phyloP scores from a whole-genome alignment of 2,888 invertebrate genomes.

The Pandemis corylana region DNA sequence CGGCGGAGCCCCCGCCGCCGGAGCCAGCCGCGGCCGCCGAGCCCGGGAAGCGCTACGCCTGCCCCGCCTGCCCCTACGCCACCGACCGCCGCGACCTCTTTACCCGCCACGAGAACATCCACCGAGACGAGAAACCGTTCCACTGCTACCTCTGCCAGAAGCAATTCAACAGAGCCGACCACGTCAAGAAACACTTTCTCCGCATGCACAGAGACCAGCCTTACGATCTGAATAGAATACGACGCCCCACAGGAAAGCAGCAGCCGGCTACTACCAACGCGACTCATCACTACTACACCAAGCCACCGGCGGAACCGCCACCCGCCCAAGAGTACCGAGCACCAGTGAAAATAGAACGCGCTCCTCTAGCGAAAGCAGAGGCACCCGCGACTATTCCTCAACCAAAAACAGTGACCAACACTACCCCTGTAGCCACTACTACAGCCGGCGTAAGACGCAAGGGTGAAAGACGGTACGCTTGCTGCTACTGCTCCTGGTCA shows the following conservation, averaged over 20 bases:
- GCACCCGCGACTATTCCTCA: constrained; percentile 48
- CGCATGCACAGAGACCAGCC: constrained; percentile 96
- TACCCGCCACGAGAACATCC: constrained; percentile 96
- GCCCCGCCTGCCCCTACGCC: constrained; percentile 95
- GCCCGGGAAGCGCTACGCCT: constrained; percentile 90
- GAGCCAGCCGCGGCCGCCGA: constrained; percentile 47
- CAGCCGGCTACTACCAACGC: constrained; percentile 67
- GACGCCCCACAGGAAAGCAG: constrained; percentile 86
- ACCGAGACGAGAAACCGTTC: constrained; percentile 96
- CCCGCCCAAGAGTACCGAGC: constrained; percentile 57
- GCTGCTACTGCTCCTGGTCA: constrained; percentile 96
- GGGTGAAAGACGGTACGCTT: constrained; percentile 90
- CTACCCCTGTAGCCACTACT: constrained; percentile 63
- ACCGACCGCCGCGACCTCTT: constrained; percentile 96
- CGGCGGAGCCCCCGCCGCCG: constrained; percentile 43
- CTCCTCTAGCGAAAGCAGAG: constrained; percentile 70
- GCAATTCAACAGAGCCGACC: constrained; percentile 97
- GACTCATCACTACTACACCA: constrained; percentile 62
- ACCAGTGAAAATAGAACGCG: constrained; percentile 72
- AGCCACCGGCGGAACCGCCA: constrained; percentile 79
- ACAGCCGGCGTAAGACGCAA: constrained; percentile 87
- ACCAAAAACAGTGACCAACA: constrained; percentile 43
- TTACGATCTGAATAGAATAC: constrained; percentile 93
- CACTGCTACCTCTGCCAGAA: constrained; percentile 97
- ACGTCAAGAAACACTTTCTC: constrained; percentile 96